Evolutionary conservation across 2,888 invertebrate genomes (phyloP).

Genomic region (Melangyna quadrimaculata): DNA sequence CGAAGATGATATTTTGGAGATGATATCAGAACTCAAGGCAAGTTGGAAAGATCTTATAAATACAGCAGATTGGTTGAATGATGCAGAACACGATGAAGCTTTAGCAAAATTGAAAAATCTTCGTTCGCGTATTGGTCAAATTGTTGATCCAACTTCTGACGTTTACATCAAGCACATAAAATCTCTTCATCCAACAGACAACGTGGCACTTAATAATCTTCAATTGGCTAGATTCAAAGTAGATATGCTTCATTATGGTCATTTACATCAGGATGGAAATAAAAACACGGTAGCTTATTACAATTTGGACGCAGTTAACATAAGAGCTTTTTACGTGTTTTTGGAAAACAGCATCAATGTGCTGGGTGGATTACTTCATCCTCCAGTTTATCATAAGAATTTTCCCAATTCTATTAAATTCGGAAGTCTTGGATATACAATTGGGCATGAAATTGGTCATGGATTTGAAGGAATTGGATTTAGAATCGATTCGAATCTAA

Average conservation of each 20-base stretch:
- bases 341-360: slow-evolving; percentile 77
- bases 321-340: slow-evolving; percentile 76
- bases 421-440: slow-evolving; percentile 77
- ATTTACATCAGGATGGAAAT: slow-evolving; percentile 65
- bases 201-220: slow-evolving; percentile 73
- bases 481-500: slow-evolving; percentile 73
- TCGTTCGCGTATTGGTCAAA: slow-evolving; percentile 73
- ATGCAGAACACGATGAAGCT: slow-evolving; percentile 74
- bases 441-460: slow-evolving; percentile 78
- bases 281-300: slow-evolving; percentile 73
- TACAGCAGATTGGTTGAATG: slow-evolving; percentile 76
- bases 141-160: slow-evolving; percentile 73
- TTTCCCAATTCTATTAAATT: slow-evolving; percentile 78
- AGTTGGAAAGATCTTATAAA: slow-evolving; percentile 73
- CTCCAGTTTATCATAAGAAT: slow-evolving; percentile 75
- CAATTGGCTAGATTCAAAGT: slow-evolving; percentile 73
- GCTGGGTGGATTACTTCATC: slow-evolving; percentile 76
- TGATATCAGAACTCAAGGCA: slow-evolving; percentile 75
- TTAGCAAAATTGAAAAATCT: slow-evolving; percentile 75
- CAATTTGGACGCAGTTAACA: slow-evolving; percentile 74
- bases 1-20: slow-evolving; percentile 70
- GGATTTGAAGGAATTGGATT: slow-evolving; percentile 76
- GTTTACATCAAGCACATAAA: slow-evolving; percentile 74
- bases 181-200: slow-evolving; percentile 72
- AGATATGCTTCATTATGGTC: slow-evolving; percentile 73